Evolutionary conservation across 2,888 invertebrate genomes (phyloP).

Genomic region (Drosophila trichaetosa): DNA sequence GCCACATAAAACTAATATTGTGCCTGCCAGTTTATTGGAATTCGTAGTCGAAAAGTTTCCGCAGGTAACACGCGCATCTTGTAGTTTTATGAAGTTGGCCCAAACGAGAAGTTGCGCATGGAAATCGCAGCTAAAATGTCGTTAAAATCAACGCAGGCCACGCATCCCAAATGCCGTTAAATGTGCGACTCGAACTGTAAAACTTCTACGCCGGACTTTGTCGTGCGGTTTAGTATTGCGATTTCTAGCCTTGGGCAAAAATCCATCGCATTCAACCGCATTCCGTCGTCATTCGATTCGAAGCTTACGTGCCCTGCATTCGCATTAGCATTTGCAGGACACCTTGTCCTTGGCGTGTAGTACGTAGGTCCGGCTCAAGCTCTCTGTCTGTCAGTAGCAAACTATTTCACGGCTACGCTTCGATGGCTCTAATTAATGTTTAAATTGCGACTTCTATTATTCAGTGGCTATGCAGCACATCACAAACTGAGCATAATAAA

Average conservation of each 20-base stretch:
- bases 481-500: conserved; percentile 39
- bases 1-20: conserved; percentile 73
- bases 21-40: conserved; percentile 75
- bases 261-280: conserved; percentile 46
- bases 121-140: conserved; percentile 75
- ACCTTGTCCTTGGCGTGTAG: conserved; percentile 38
- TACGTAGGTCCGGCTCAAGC: conserved; percentile 20
- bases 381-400: conserved; percentile 26
- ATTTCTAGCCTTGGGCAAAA: conserved; percentile 32
- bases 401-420: conserved; percentile 61
- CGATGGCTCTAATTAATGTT: conserved; percentile 82
- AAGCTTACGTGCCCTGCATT: conserved; percentile 70
- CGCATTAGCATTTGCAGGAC: conserved; percentile 59
- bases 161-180: conserved; percentile 70
- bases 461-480: conserved; percentile 33
- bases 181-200: conserved; percentile 52
- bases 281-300: conserved; percentile 47
- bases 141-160: conserved; percentile 75
- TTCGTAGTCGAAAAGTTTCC: conserved; percentile 57
- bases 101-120: conserved; percentile 53
- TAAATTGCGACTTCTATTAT: conserved; percentile 74
- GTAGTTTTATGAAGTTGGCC: conserved; percentile 72
- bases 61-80: conserved; percentile 67
- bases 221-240: conserved; percentile 62
- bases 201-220: conserved; percentile 58